Conservation (phyloP, 2,113 vertebrate genomes). For the Reinhardtius hippoglossoides region DNA sequence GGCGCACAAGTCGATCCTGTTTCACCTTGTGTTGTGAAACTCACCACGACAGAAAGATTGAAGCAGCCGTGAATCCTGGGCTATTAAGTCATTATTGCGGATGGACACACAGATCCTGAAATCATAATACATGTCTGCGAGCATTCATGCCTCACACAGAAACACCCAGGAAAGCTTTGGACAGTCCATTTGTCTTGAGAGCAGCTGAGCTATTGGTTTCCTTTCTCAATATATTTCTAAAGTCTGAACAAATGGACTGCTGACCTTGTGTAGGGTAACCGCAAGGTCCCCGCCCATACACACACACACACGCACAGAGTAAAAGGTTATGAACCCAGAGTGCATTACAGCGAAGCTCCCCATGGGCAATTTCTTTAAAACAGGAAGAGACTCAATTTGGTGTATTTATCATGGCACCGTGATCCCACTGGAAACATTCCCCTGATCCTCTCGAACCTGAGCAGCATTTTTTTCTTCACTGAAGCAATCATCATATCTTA, state of each 20-base stretch:
- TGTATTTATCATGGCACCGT: constrained; percentile 52
- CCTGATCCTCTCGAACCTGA: constrained; percentile 39
- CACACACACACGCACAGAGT: background rate
- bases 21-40: constrained; percentile 63
- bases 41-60: constrained; percentile 33
- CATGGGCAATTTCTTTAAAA: constrained; percentile 35
- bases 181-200: constrained; percentile 40
- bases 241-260: constrained; percentile 37
- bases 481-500: background rate
- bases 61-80: constrained; percentile 33
- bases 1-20: constrained; percentile 37
- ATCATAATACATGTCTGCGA: constrained; percentile 21
- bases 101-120: constrained; percentile 37
- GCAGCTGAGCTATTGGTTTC: constrained; percentile 43
- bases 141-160: constrained; percentile 17
- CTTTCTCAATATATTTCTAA: constrained; percentile 47
- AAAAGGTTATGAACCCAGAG: constrained; percentile 23
- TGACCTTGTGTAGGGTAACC: constrained; percentile 37
- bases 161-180: constrained; percentile 17
- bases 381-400: constrained; percentile 32
- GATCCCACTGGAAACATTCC: constrained; percentile 32
- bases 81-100: constrained; percentile 53
- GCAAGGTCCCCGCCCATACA: constrained; percentile 13
- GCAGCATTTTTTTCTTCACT: background rate
- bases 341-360: constrained; percentile 18